These are phyloP conservation scores for Grantiella picta DNA, from an alignment of 2,113 vertebrate genomes.

Conservation along the genomic window DNA sequence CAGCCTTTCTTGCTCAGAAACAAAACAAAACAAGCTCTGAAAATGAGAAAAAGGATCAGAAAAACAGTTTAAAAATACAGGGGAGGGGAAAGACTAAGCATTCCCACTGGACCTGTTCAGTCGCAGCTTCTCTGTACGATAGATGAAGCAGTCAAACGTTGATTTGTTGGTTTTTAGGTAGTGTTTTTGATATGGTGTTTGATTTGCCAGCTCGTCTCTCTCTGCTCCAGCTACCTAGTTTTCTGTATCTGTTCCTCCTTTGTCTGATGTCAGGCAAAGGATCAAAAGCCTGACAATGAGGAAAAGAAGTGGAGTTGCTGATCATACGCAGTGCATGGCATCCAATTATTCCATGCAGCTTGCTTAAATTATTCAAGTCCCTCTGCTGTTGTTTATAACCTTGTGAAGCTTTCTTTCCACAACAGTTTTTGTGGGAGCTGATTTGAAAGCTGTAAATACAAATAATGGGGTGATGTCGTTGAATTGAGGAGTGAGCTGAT, in stretches of 20 bases:
- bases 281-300: slow-evolving; percentile 1
- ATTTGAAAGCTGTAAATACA: neutral
- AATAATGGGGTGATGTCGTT: neutral
- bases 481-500: neutral
- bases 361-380: neutral
- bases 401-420: neutral
- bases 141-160: neutral
- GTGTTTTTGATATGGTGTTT: neutral
- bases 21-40: neutral
- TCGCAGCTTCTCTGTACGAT: neutral
- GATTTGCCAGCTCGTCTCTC: neutral
- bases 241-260: neutral
- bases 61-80: neutral
- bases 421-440: neutral
- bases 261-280: neutral
- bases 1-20: neutral
- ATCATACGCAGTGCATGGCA: neutral
- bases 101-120: neutral
- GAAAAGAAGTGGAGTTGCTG: neutral
- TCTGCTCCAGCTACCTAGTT: neutral
- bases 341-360: slow-evolving; percentile 14
- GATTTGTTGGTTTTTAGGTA: neutral
- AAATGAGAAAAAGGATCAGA: neutral
- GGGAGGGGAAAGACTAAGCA: neutral
- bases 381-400: neutral